Evolutionary conservation across 1,140 invertebrate species (phyloP).

Genomic region (Teleopsis dalmanni): DNA sequence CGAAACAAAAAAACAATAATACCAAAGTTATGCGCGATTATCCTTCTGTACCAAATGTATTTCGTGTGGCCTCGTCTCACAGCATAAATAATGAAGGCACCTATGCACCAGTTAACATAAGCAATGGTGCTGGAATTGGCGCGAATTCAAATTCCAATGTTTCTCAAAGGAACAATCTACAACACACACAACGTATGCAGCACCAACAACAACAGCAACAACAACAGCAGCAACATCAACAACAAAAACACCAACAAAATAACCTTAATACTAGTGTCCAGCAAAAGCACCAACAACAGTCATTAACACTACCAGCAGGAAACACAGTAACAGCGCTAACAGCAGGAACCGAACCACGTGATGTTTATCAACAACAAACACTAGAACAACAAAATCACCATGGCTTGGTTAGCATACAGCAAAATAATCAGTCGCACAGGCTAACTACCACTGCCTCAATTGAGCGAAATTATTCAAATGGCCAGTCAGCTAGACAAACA

Average conservation of each 20-base stretch:
- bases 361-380: too few relatives aligned
- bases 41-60: conserved; percentile 39
- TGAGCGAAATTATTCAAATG: conserved; percentile 13
- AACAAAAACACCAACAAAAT: conserved; percentile 1
- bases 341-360: too few relatives aligned
- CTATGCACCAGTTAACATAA: not conserved
- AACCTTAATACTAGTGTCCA: not conserved
- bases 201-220: conserved; percentile 14
- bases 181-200: conserved; percentile 7
- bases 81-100: conserved; percentile 27
- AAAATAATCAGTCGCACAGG: conserved; percentile 19
- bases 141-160: conserved; percentile 4
- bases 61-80: conserved; percentile 37
- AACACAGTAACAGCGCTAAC: not conserved
- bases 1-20: too few relatives aligned
- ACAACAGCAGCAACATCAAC: conserved; percentile 13
- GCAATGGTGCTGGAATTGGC: conserved; percentile 4
- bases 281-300: not conserved
- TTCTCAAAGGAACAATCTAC: conserved; percentile 6
- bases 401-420: not conserved
- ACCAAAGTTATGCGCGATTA: conserved; percentile 30
- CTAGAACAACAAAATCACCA: conserved; percentile 8
- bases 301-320: not conserved
- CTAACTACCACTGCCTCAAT: conserved; percentile 34
- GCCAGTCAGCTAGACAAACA: conserved; percentile 1